phyloP scores from a whole-genome alignment of 2,888 invertebrate genomes.

The Tridacna crocea region DNA sequence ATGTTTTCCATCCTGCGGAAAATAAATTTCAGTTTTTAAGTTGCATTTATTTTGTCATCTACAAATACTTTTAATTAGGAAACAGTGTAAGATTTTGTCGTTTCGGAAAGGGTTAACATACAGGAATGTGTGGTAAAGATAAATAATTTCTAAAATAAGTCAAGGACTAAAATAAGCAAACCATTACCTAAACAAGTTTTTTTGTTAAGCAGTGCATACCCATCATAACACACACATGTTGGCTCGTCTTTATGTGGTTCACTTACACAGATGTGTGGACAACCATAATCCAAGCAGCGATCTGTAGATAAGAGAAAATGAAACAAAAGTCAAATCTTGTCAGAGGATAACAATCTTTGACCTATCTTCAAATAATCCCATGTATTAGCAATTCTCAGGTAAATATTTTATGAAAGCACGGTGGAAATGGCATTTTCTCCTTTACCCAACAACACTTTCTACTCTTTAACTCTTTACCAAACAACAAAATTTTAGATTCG shows the following conservation, averaged over 20 bases:
- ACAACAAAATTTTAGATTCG: too few relatives aligned
- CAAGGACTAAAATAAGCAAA: not conserved
- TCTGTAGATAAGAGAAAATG: not conserved
- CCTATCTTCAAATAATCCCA: too few relatives aligned
- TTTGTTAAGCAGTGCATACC: constrained; percentile 42
- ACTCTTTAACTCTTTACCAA: too few relatives aligned
- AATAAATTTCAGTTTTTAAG: too few relatives aligned
- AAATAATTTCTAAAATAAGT: too few relatives aligned
- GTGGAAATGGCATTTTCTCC: not conserved
- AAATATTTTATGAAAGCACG: not conserved
- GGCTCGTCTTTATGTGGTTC: constrained; percentile 30
- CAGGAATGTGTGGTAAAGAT: too few relatives aligned
- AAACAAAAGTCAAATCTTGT: not conserved
- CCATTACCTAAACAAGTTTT: constrained; percentile 53
- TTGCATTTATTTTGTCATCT: too few relatives aligned
- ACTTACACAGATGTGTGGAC: constrained; percentile 59
- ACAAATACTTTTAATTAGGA: too few relatives aligned
- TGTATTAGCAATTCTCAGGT: not conserved
- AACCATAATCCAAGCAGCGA: constrained; percentile 38
- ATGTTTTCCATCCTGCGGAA: too few relatives aligned
- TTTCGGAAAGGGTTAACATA: too few relatives aligned
- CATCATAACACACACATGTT: constrained; percentile 58
- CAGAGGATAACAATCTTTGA: too few relatives aligned
- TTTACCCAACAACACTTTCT: not conserved
- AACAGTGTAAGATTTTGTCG: too few relatives aligned